Evolutionary conservation across 2,113 vertebrate genomes (phyloP), one percentile per base, ranked within the genome.

Genomic region (Albula glossodonta): DNA sequence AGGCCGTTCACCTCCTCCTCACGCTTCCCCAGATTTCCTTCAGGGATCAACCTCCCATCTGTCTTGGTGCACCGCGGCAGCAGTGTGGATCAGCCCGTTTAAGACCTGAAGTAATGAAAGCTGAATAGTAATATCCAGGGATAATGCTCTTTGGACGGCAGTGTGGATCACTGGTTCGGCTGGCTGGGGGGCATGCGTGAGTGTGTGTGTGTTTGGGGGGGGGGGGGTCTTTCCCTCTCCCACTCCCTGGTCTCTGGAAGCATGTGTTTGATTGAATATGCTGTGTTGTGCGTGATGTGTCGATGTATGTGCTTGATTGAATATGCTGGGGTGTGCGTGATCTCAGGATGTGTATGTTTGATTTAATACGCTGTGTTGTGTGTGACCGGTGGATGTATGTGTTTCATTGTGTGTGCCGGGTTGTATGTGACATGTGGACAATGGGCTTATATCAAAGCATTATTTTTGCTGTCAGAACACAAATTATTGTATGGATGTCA

Each of bases 51-150:
- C 15, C 51, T 51, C 50, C 51, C 50, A 51, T 80, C 78, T 80
- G 78, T 51, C 78, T 80, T 41, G 78, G 13, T 51, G 13, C 48
- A 17, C 3, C 1, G 48, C 4, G 19, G 41, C 78, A 51, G 78
- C 41, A 74, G 22, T 74, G 70, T 25, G 70, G 70, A 74, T 74
- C 70, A 74, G 70, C n/a, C 70, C 9, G 22, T 49, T 50, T 80
- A 80, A 80, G 78, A 50, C 41, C 13, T 17, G 48, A 15, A 15
- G 50, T 80, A 80, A 80, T 80, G 78, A 80, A 80, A 80, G 41
- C 4, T 80, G 78, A 51, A 80, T 80, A 50, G 78, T 51, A 80
- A 80, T 80, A 80, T 51, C 78, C 78, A 49, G 78, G 70, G n/a
- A 31, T 80, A 80, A 51, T 81, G 80, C 51, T 81, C 49, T 25